Percentiles rank a stretch among this genome's conserved stretches.
Conservation (phyloP, 1,140 invertebrate genomes). For the Oncopodura yosiiana region DNA sequence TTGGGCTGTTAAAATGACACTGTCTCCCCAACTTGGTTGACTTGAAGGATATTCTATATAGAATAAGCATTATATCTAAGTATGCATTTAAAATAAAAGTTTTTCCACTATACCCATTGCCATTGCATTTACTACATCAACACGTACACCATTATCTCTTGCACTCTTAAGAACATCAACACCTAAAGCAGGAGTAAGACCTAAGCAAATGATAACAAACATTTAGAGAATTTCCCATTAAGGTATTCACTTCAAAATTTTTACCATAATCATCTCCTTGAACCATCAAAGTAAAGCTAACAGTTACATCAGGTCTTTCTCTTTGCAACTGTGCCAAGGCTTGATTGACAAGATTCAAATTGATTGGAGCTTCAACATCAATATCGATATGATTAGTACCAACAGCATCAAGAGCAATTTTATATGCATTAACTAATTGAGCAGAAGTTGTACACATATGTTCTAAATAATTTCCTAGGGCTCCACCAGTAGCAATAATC, state of each 20-base stretch:
- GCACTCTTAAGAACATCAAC: conserved; percentile 26
- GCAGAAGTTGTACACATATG: too few relatives aligned
- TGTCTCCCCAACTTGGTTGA: conserved; percentile 28
- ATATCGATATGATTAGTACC: conserved; percentile 32
- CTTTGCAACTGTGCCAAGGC: conserved; percentile 31
- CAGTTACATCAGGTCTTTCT: conserved; percentile 20
- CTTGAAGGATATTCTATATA: conserved; percentile 28
- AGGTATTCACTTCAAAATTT: too few relatives aligned
- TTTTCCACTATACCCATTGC: too few relatives aligned
- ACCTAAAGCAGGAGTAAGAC: conserved; percentile 26
- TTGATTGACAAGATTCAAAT: conserved; percentile 23
- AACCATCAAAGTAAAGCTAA: conserved; percentile 34
- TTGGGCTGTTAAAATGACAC: conserved; percentile 24
- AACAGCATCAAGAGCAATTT: conserved; percentile 25
- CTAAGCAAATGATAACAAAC: background rate
- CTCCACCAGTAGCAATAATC: conserved; percentile 27
- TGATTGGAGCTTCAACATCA: conserved; percentile 34
- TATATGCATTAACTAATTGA: conserved; percentile 27
- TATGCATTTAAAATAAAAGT: too few relatives aligned
- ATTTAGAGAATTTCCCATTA: too few relatives aligned
- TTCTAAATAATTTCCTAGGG: conserved; percentile 35
- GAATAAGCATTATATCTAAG: too few relatives aligned
- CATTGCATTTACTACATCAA: conserved; percentile 35
- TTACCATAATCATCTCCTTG: conserved; percentile 29
- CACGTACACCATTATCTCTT: conserved; percentile 22